phyloP scores from a whole-genome alignment of 2,888 invertebrate species.

The Xestia ashworthii region DNA sequence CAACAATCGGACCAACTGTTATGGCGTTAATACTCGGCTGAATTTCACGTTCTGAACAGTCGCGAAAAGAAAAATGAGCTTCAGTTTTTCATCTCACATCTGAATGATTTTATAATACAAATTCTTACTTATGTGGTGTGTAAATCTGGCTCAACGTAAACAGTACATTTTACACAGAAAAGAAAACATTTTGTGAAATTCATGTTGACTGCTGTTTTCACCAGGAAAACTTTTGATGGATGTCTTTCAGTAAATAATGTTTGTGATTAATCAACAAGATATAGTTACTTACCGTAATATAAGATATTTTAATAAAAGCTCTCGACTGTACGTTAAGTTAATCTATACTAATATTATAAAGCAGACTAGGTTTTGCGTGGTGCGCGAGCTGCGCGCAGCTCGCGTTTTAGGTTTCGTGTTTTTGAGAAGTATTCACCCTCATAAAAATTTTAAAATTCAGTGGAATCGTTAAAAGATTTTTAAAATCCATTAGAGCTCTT shows the following conservation, averaged over 20 bases:
- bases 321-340: too few relatives aligned
- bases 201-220: neutral
- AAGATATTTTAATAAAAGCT: neutral
- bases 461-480: too few relatives aligned
- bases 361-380: too few relatives aligned
- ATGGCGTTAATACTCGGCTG: conserved; percentile 46
- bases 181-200: neutral
- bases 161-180: conserved; percentile 3
- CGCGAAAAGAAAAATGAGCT: conserved; percentile 44
- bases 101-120: conserved; percentile 26
- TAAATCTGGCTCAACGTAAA: neutral
- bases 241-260: conserved; percentile 10
- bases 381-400: too few relatives aligned
- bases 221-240: neutral
- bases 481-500: too few relatives aligned
- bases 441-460: too few relatives aligned
- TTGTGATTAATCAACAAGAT: neutral
- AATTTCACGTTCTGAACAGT: conserved; percentile 50
- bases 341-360: too few relatives aligned
- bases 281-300: neutral
- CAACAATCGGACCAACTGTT: conserved; percentile 52
- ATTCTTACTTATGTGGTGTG: neutral
- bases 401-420: too few relatives aligned
- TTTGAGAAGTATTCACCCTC: too few relatives aligned
- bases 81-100: conserved; percentile 36